Conservation (phyloP, 2,113 vertebrate species). For the Erythrocercus mccallii region DNA sequence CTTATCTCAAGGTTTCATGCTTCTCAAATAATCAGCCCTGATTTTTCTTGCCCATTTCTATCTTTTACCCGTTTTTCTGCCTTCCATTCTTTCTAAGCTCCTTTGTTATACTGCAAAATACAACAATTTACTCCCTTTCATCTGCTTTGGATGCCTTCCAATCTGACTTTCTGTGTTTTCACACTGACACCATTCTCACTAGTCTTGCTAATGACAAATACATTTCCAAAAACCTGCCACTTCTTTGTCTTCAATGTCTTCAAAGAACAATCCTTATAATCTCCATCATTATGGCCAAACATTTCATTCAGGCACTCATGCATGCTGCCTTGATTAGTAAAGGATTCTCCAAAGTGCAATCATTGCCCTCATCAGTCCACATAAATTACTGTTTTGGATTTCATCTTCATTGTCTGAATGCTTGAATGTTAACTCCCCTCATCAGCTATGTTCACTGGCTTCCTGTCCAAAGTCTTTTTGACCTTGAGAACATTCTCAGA, state of each 20-base stretch:
- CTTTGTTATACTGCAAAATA: background rate
- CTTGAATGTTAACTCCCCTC: background rate
- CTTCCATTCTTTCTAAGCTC: background rate
- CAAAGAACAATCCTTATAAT: background rate
- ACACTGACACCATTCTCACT: background rate
- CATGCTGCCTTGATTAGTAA: constrained; percentile 2
- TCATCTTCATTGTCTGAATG: background rate
- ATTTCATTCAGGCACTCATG: background rate
- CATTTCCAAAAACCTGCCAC: background rate
- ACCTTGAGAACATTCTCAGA: background rate
- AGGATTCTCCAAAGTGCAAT: background rate
- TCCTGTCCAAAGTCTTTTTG: background rate
- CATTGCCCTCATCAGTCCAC: background rate
- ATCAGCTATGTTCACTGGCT: background rate
- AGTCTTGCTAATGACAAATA: background rate
- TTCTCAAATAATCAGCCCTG: background rate
- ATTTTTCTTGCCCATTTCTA: background rate
- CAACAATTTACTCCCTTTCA: background rate
- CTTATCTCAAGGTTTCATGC: background rate
- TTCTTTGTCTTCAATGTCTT: background rate
- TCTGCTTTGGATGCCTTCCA: background rate
- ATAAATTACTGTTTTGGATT: background rate
- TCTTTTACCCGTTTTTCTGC: background rate
- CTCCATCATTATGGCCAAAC: background rate
- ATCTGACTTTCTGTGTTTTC: background rate